Evolutionary conservation across 2,888 invertebrate genomes (phyloP), one percentile per base, ranked within the genome.

Genomic region (Galerucella calmariensis): DNA sequence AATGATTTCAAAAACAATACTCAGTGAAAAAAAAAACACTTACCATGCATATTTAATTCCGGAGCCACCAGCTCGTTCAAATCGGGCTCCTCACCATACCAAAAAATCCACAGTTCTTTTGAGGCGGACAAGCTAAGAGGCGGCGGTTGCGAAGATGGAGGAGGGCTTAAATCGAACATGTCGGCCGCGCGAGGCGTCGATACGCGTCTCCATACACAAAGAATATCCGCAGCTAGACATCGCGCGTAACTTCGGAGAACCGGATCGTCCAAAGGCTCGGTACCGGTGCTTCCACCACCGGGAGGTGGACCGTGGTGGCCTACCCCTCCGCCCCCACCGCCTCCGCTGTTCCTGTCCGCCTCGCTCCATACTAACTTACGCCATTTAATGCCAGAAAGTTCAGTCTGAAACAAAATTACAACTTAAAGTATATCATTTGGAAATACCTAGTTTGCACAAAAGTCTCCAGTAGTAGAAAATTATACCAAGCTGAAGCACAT

Each of bases 71-170:
- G 90, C 76, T 94, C 94, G 84, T 91, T 92, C 79, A 97, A 91
- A 88, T 97, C 96, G 73, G 97, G 97, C 88, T 97, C 97, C 88
- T 98, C 97, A 85, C 98, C 98, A 90, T 99, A 99, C 99, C 99
- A 99, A 90, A 99, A 99, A 88, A 99, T 95, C 99, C 99, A 99
- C 77, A 99, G 92, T 88, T 99, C 99, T 90, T 98, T 99, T 88
- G 95, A 94, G 85, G 95, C 94, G 86, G 94, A 92, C 83, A 95
- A 90, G 83, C 94, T 94, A 84, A 95, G 91, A 80, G 95, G 94
- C 85, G 94, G 94, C 85, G 88, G 89, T 84, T 88, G 86, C 66
- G 85, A 87, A 73, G 90, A 89, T 76, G 90, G 89, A 80, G 81
- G 78, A 86, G 78, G 77, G 2, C 74, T 77, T 67, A 88, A 82